Evolutionary conservation across 2,113 vertebrate genomes (phyloP).

Genomic region (Notiomystis cincta): DNA sequence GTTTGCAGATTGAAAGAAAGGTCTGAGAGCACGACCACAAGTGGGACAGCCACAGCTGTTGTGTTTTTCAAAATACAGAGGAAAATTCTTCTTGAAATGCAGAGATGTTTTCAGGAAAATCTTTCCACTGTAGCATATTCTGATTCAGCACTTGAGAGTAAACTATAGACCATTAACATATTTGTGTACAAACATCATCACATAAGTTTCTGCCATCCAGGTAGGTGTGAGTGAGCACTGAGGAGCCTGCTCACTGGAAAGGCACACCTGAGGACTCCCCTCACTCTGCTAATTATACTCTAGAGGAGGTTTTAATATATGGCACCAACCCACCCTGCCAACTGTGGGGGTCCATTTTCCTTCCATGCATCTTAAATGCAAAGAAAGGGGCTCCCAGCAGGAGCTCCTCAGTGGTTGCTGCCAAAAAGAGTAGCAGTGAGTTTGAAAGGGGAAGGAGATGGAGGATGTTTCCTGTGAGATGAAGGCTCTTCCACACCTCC

Average conservation of each 20-base stretch:
- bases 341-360: neutral
- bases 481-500: neutral
- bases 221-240: neutral
- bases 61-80: neutral
- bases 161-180: neutral
- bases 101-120: neutral
- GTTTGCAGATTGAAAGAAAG: neutral
- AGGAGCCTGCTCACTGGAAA: neutral
- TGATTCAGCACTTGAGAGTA: neutral
- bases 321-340: neutral
- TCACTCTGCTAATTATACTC: neutral
- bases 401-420: neutral
- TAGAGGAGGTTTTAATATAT: neutral
- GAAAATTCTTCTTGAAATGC: neutral
- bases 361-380: neutral
- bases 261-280: neutral
- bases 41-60: neutral
- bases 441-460: neutral
- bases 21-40: neutral
- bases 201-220: rapidly evolving
- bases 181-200: neutral
- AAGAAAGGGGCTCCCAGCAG: neutral
- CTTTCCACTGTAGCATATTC: neutral
- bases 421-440: neutral
- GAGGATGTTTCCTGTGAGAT: neutral